phyloP scores from a whole-genome alignment of 2,113 vertebrate genomes.

The Mormyrus iriodes region DNA sequence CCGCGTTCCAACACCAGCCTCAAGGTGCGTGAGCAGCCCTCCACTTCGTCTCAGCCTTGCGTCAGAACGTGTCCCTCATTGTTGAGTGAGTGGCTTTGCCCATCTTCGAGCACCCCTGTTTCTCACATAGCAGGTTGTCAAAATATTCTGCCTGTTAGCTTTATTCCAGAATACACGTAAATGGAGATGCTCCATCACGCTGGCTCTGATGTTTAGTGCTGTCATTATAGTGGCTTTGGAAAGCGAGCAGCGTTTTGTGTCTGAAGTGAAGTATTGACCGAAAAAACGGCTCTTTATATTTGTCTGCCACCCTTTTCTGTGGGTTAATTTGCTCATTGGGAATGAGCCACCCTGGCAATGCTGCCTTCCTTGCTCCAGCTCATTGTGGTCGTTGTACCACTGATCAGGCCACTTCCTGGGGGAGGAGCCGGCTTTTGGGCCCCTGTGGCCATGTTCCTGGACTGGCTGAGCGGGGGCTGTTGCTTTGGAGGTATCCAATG shows the following conservation, averaged over 20 bases:
- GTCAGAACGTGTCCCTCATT: background rate
- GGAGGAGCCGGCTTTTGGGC: slow-evolving; percentile 37
- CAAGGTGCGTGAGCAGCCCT: slow-evolving; percentile 61
- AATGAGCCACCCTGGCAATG: background rate
- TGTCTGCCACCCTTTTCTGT: background rate
- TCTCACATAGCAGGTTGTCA: background rate
- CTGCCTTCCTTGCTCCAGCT: slow-evolving; percentile 3
- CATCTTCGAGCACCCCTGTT: background rate
- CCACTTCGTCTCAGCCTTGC: background rate
- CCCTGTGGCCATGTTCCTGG: slow-evolving; percentile 41
- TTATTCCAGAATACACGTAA: background rate
- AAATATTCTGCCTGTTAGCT: background rate
- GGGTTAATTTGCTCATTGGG: background rate
- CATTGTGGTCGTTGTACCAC: slow-evolving; percentile 17
- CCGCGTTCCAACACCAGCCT: slow-evolving; percentile 86
- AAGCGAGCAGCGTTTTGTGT: background rate
- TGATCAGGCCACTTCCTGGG: slow-evolving; percentile 31
- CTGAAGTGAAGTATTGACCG: background rate
- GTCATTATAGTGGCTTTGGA: background rate
- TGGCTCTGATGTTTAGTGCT: background rate
- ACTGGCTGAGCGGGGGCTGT: slow-evolving; percentile 49
- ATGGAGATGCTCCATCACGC: background rate
- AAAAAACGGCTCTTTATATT: background rate
- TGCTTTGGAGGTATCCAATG: slow-evolving; percentile 38
- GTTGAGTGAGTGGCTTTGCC: background rate